Evolutionary conservation across 2,797 vertebrate species (phyloP), one percentile per base, ranked within the genome.

Genomic region (Macroramphosus scolopax): DNA sequence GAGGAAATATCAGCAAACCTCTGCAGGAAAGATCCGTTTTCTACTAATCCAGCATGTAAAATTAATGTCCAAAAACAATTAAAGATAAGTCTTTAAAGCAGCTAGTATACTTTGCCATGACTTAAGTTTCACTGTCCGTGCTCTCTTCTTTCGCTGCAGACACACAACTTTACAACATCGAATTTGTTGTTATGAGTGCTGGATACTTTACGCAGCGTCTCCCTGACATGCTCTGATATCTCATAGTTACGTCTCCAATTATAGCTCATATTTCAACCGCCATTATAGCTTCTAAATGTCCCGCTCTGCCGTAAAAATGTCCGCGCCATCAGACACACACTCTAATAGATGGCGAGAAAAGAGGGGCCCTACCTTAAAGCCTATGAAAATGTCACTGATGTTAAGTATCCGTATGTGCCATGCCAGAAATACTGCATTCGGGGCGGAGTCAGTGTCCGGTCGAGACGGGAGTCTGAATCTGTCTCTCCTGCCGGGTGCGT

Each of bases 311-410:
- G 33, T 80, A 63, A 84, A 85, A 81, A 68, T 11, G 79, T 82
- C 80, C 10, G 2, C 35, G 22, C 51, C 65, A 25, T 86, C 81
- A 82, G 60, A 46, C 50, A 17, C 80, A 83, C 78, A 5, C 68
- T 59, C 48, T 80, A 63, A 80, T 83, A 72, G 65, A 77, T 8
- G 49, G n/a, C 37, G 50, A 51, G 52, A 52, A 51, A 34, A 60
- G 39, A 63, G 24, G 16, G 39, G 42, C 36, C 63, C 8, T 59
- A 36, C 33, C 17, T 34, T 64, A 32, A 56, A 64, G 49, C 54
- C 66, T 41, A 55, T 57, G 58, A 82, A 84, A 79, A 76, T 70
- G 72, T 65, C 63, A 71, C 62, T 73, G 75, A 82, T 75, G 80
- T 85, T 80, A 77, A 78, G 48, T 68, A 46, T 74, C 72, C 36